Evolutionary conservation across 2,888 invertebrate species (phyloP).

Genomic region (Meliscaeva auricollis): DNA sequence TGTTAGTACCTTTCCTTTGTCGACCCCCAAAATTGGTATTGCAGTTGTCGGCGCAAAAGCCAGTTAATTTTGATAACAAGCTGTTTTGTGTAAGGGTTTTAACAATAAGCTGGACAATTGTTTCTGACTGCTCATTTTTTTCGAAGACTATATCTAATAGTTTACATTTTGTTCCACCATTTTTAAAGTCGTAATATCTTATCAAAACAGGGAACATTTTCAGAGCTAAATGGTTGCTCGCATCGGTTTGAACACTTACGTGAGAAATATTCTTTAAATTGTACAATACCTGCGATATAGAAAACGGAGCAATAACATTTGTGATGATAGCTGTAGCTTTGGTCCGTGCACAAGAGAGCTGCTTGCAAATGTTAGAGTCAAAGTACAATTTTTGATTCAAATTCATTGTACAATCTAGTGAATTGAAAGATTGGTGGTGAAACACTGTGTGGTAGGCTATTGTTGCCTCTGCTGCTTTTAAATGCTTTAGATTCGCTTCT

Average conservation of each 20-base stretch:
- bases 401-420: constrained; percentile 34
- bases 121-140: constrained; percentile 30
- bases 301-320: constrained; percentile 31
- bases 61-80: constrained; percentile 28
- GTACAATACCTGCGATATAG: constrained; percentile 33
- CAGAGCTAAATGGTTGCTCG: constrained; percentile 37
- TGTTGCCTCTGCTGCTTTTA: constrained; percentile 35
- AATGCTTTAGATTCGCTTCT: constrained; percentile 11
- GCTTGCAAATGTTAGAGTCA: constrained; percentile 36
- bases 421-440: constrained; percentile 39
- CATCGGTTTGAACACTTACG: constrained; percentile 36
- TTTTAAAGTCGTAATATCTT: constrained; percentile 26
- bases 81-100: constrained; percentile 17
- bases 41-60: constrained; percentile 39
- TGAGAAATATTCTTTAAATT: constrained; percentile 21
- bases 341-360: constrained; percentile 27
- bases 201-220: constrained; percentile 45
- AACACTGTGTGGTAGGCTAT: constrained; percentile 32
- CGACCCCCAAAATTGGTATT: constrained; percentile 39
- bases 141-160: constrained; percentile 18
- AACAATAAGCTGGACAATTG: constrained; percentile 16
- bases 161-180: constrained; percentile 12
- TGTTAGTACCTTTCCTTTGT: constrained; percentile 24
- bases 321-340: constrained; percentile 36
- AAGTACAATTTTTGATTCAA: constrained; percentile 33